Conservation (phyloP, 2,888 invertebrate genomes). For the Hofmannophila pseudospretella region DNA sequence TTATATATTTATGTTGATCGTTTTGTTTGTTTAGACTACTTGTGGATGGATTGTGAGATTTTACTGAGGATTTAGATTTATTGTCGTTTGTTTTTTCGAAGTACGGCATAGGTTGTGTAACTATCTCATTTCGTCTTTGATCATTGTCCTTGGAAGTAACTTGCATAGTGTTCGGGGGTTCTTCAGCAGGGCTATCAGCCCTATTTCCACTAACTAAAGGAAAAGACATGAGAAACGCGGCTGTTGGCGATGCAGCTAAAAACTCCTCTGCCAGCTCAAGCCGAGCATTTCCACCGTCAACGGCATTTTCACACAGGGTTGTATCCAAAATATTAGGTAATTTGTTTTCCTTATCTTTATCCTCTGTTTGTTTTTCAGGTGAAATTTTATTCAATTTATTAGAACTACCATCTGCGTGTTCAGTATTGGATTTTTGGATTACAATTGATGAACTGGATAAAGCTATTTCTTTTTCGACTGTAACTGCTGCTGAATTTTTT, state of each 20-base stretch:
- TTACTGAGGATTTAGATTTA: constrained; percentile 28
- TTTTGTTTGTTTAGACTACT: constrained; percentile 33
- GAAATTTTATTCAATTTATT: constrained; percentile 27
- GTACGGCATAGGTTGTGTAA: constrained; percentile 26
- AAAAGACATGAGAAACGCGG: constrained; percentile 86
- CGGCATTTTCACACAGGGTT: constrained; percentile 58
- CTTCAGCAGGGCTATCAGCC: constrained; percentile 70
- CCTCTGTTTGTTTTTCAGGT: constrained; percentile 29
- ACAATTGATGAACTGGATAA: constrained; percentile 4
- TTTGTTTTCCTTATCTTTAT: constrained; percentile 58
- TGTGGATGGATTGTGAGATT: constrained; percentile 18
- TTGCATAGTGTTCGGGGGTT: constrained; percentile 34
- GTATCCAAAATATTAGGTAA: constrained; percentile 56
- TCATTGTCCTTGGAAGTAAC: constrained; percentile 32
- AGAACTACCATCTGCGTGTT: constrained; percentile 17
- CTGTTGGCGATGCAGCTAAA: constrained; percentile 82
- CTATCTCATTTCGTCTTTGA: constrained; percentile 35
- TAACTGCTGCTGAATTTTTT: not conserved
- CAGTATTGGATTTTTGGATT: constrained; percentile 16
- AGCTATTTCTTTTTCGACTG: not conserved
- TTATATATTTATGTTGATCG: constrained; percentile 39
- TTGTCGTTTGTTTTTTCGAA: constrained; percentile 36
- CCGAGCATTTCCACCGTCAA: constrained; percentile 74
- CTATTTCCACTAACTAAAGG: constrained; percentile 81
- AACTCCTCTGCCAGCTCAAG: constrained; percentile 76